Base-by-base conservation (phyloP, 2,797 vertebrate genomes). In the Urocyon cinereoargenteus region DNA sequence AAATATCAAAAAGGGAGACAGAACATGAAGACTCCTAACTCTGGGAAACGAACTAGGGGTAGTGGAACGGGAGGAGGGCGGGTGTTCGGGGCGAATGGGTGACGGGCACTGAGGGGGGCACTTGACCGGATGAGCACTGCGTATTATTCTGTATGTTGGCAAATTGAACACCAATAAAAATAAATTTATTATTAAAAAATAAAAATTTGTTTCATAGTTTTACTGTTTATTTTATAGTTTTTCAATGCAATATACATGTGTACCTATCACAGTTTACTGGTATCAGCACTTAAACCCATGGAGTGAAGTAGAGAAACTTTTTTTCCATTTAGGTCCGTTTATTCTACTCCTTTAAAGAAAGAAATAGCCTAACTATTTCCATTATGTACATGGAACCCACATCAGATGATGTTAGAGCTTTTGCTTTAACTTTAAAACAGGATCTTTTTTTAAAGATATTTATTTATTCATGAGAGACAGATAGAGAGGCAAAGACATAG, bases 321-420 rank as follows among this genome's bases (percentile, higher is more conserved):
- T 49, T 31, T 88, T 90, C 28, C 78, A 55, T 70, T 89, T 84
- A 78, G 34, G 51, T 68, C 22, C 31, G 18, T 73, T 90, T 57
- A 34, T 61, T 49, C 28, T 87, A 36, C 34, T 79, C 13, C 9
- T 1, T 11, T 72, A 61, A 70, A 88, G 75, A 83, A 78, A 86
- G 36, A 87, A 81, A 91, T 61, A 81, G 15, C 22, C 55, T 91
- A 79, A 84, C 21, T 68, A 78, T 79, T 93, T 85, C 72, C 62
- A 90, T 45, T 64, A 31, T 15, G 45, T 64, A 72, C 22, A 57
- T 2, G 24, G 34, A 96, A 24, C 36, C 55, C 53, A 86, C 36
- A 57, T 51, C 26, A 51, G 24, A 49, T 64, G 64, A 86, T 51
- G 51, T 51, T 78, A 19, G 57, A 57, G n/a, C 3, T 86, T 78